Base-by-base conservation (phyloP, 2,888 invertebrate species). In the Thymelicus sylvestris region DNA sequence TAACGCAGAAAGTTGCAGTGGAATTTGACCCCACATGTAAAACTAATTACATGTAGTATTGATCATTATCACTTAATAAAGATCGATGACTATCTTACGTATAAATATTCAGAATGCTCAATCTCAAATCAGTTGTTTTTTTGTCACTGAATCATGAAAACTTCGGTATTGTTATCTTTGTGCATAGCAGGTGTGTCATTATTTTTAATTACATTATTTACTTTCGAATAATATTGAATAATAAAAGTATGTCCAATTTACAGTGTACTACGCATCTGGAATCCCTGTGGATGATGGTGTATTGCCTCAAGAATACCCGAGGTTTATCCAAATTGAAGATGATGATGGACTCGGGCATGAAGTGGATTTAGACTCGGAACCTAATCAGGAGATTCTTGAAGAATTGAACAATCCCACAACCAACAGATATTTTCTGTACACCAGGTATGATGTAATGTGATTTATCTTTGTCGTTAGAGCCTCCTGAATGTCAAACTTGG, bases 401-500 rank as follows among this genome's bases (percentile, higher is more conserved):
- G 81, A 83, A 50, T 65, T 84, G 4, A 62, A 67, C 4, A 81
- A 85, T 41, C 81, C 84, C 6, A 77, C 73, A 1, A 70, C 81
- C 60, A 87, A 85, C 64, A 8, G 62, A 1, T 88, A 86, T 72
- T 72, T 81, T 12, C 74, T 88, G 5, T 87, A 74, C 48, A 88
- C 87, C 4, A 83, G 87, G 87, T 85, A 77, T 1, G 44, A 12
- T 10, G 10, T 39, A n/a, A 0, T 12, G 12, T 50, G 6, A 13
- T 7, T 31, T 31, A 31, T 31, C 5, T 3, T 31, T 31, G 31
- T 31, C 0, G 31, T 31, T 31, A 31, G 31, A 31, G 3, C 31
- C 31, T 31, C 31, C 31, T 31, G 31, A 31, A 31, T 31, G 31
- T 31, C 31, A 31, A 31, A 31, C 31, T 31, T 31, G 31, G 3